Conservation (phyloP, 2,797 vertebrate species). For the Gallinago nigripennis region DNA sequence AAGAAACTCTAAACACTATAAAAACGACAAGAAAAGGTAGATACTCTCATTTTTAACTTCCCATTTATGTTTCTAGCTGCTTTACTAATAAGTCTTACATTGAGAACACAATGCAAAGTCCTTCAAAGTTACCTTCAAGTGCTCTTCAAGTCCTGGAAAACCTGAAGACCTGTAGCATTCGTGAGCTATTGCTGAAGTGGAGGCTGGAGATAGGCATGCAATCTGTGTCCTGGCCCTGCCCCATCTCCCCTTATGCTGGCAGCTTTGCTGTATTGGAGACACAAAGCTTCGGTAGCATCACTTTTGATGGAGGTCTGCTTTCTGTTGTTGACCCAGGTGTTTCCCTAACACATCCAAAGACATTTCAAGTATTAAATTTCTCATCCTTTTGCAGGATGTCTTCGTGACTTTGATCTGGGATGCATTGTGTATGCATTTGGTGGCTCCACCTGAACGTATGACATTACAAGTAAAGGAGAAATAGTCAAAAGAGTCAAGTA, state of each 20-base stretch:
- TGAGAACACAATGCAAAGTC: not conserved
- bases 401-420: not conserved
- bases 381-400: not conserved
- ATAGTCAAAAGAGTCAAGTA: not conserved
- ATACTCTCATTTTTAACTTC: not conserved
- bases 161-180: not conserved
- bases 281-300: not conserved
- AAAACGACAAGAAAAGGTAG: not conserved
- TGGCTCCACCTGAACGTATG: not conserved
- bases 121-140: not conserved
- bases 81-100: not conserved
- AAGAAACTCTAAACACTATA: not conserved
- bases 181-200: not conserved
- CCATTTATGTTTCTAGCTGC: not conserved
- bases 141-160: not conserved
- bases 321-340: accelerated
- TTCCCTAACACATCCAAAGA: not conserved
- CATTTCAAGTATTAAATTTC: not conserved
- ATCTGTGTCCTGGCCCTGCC: not conserved
- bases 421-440: not conserved
- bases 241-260: not conserved
- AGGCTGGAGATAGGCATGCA: not conserved
- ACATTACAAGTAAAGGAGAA: not conserved
- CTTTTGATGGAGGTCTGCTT: not conserved
- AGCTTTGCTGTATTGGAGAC: not conserved